Evolutionary conservation across 1,140 invertebrate species (phyloP).

Genomic region (Diprion similis): DNA sequence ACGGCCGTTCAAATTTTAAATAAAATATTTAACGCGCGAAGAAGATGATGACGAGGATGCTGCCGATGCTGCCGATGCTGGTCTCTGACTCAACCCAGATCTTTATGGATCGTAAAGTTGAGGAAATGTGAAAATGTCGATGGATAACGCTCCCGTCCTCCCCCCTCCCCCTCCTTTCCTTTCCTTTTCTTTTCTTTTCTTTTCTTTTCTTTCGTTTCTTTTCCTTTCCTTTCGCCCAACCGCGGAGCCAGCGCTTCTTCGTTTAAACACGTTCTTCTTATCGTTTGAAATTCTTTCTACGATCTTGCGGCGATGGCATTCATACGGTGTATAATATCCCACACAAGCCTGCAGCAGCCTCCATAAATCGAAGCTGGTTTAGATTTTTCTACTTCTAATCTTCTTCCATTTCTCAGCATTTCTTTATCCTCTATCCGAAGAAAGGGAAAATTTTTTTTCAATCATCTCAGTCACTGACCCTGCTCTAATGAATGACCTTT

Average conservation of each 20-base stretch:
- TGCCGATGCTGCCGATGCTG: not conserved
- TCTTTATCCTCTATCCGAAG: too few relatives aligned
- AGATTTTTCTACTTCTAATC: too few relatives aligned
- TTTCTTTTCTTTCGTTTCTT: not conserved
- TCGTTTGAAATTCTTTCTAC: not conserved
- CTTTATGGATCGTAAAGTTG: slow-evolving; percentile 1
- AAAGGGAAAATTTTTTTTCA: too few relatives aligned
- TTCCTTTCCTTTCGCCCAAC: too few relatives aligned
- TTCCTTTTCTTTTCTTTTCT: too few relatives aligned
- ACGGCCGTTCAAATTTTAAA: not conserved
- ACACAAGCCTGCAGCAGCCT: not conserved
- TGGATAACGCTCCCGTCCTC: not conserved
- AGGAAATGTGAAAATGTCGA: not conserved
- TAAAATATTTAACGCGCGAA: not conserved
- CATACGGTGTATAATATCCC: not conserved
- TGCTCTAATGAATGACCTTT: too few relatives aligned
- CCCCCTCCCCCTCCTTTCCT: not conserved
- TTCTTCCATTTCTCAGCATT: too few relatives aligned
- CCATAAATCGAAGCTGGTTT: too few relatives aligned
- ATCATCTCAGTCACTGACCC: too few relatives aligned
- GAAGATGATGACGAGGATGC: not conserved
- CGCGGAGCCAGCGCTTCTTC: not conserved
- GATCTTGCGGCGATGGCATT: not conserved
- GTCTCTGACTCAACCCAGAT: not conserved
- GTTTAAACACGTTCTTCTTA: not conserved